phyloP scores from a whole-genome alignment of 2,888 invertebrate genomes.

The Argyresthia albistria region DNA sequence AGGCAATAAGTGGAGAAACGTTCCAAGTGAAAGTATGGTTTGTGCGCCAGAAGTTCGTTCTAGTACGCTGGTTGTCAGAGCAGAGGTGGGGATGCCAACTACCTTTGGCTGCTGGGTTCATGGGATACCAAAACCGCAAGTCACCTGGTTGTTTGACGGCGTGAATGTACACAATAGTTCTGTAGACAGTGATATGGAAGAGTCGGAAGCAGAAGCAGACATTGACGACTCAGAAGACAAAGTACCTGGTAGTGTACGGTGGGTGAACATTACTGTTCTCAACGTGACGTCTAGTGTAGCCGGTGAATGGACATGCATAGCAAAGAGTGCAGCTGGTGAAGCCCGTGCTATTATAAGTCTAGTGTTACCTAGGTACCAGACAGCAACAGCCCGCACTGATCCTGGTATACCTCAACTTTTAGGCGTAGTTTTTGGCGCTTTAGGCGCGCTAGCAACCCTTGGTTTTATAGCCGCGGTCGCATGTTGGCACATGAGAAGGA shows the following conservation, averaged over 20 bases:
- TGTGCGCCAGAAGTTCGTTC: conserved; percentile 84
- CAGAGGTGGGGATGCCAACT: conserved; percentile 86
- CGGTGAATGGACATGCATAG: conserved; percentile 89
- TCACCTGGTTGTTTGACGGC: conserved; percentile 88
- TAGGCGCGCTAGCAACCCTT: conserved; percentile 78
- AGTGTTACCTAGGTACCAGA: conserved; percentile 71
- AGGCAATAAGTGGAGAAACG: conserved; percentile 83
- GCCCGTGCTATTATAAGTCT: conserved; percentile 75
- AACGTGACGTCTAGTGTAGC: conserved; percentile 88
- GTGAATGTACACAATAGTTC: conserved; percentile 55
- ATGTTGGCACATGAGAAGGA: conserved; percentile 78
- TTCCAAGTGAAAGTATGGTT: conserved; percentile 83
- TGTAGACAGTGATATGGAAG: conserved; percentile 62
- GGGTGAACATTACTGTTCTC: conserved; percentile 87
- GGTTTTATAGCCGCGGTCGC: conserved; percentile 70
- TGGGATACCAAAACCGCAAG: conserved; percentile 87
- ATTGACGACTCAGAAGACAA: conserved; percentile 51
- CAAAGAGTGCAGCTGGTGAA: conserved; percentile 77
- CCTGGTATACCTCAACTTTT: conserved; percentile 81
- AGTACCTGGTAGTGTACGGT: conserved; percentile 69
- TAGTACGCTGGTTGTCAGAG: conserved; percentile 74
- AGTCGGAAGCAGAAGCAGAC: conserved; percentile 50
- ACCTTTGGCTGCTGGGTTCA: conserved; percentile 86
- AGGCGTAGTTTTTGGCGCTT: conserved; percentile 81
- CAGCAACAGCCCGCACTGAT: conserved; percentile 84